Evolutionary conservation across 2,797 vertebrate species (phyloP), one percentile per base, ranked within the genome.

Genomic region (Lacerta viridis): DNA sequence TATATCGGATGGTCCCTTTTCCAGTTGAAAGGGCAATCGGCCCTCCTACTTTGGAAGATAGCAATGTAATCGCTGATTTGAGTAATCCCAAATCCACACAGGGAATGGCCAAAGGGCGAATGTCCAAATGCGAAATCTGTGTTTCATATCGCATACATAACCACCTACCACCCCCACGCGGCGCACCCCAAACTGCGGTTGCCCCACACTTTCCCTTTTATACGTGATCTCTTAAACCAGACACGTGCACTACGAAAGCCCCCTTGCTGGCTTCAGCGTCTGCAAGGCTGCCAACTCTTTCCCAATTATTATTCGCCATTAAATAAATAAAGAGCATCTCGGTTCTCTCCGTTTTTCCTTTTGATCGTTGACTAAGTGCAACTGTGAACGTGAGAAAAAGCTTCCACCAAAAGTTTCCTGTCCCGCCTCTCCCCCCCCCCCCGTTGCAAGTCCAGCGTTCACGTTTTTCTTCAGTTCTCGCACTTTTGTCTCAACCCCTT

Each of bases 401-500:
- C 59, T 59, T 50, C 50, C 64, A 43, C 46, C 39, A 1, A n/a
- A 33, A 72, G 27, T 72, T 80, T 59, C 15, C 43, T 9, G 1
- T 29, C 5, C 39, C 33, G 33, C 33, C 33, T 33, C n/a, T n/a
- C 39, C 39, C 39, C 39, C 39, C 39, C 39, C 39, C 29, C 25
- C 5, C 4, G 36, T 36, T 36, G 20, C 76, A 27, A 43, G 13
- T 3, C 15, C 33, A 74, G 66, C 66, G 80, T 92, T 41, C 76
- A 93, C 91, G 93, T 89, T 91, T 93, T 78, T 66, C 55, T 4
- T 66, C 87, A 5, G 59, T 83, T 77, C 66, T 75, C 86, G 90
- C 90, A 91, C 93, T 94, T 93, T 92, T 90, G 92, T 89, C 90
- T 89, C 13, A 84, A 92, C 92, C 95, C 96, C 80, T 92, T 87